Base-by-base conservation (phyloP, 1,140 invertebrate species). In the Drosophila nikananu region DNA sequence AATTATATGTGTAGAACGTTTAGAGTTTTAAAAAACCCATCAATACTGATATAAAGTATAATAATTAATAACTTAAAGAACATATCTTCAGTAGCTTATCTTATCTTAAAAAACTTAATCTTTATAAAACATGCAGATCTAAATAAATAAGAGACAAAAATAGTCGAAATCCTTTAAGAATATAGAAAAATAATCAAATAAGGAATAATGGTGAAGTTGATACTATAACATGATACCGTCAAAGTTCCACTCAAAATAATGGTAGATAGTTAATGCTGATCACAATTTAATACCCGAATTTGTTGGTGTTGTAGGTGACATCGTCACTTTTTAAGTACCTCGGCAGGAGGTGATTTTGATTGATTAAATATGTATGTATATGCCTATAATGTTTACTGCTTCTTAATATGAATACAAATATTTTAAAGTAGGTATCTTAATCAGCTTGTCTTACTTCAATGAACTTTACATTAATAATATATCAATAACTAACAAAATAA, bases 191-290 rank as follows among this genome's bases (percentile, higher is more conserved):
- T 10, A 19, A 10, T n/a, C n/a, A 32, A 52, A n/a, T 37, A 17
- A 46, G 25, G 25, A 66, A 67, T 54, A 15, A 41, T 44, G 23
- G 17, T 46, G 7, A 25, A 27, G 23, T 59, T 60, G 15, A 46
- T 27, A 9, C 25, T n/a, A n/a, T 49, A 70, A 66, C 46, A 25
- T 19, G 54, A 49, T 52, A 42, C 9, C n/a, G 4, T 7, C 27
- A 5, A 27, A 27, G 1, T 30, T 51, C 19, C 42, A 6, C 32
- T 37, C 32, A 30, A 30, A 9, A 9, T 30, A 30, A 6, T 27
- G 27, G 6, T 27, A 27, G 7, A 30, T 30, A 8, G 30, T 30
- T 30, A 30, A 9, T 30, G 5, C 5, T 27, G 8, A 30, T 30
- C 27, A 30, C 27, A 30, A 30, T 30, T 8, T 30, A 10, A 32